These are phyloP conservation scores for Muricea muricata DNA, from an alignment of 92 coral and sea anemone species.

Conservation along the genomic window DNA sequence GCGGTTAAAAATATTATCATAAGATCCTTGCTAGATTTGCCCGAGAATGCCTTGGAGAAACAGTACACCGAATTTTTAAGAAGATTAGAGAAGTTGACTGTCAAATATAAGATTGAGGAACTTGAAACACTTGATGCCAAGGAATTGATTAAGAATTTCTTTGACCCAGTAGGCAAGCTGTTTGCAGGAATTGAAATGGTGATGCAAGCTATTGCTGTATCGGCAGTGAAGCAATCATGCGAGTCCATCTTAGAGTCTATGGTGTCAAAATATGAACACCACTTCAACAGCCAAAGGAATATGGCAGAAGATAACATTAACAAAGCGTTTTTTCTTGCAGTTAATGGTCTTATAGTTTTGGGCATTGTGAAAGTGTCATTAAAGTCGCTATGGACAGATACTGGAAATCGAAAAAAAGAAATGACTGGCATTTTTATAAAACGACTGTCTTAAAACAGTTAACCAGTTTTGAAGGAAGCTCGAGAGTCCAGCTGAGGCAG, in stretches of 20 bases:
- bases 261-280: background rate
- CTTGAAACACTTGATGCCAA: background rate
- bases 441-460: background rate
- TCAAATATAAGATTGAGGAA: constrained; percentile 29
- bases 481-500: background rate
- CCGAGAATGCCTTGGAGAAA: constrained; percentile 13
- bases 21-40: constrained; percentile 2
- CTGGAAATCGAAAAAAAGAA: background rate
- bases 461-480: background rate
- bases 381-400: background rate
- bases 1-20: constrained; percentile 28
- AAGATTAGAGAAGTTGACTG: constrained; percentile 22
- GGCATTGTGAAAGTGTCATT: background rate
- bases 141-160: constrained; percentile 15
- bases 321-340: background rate
- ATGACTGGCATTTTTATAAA: background rate
- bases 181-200: constrained; percentile 26
- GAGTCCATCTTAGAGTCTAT: constrained; percentile 32
- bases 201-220: constrained; percentile 39
- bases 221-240: constrained; percentile 21
- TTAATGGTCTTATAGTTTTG: background rate
- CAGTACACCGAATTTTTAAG: constrained; percentile 29
- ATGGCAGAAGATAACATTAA: background rate
- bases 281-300: background rate
- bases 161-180: constrained; percentile 19